These are phyloP conservation scores for Strongylocentrotus purpuratus DNA, from an alignment of 35 echinoderm and acorn worm genomes.

Conservation along the genomic window DNA sequence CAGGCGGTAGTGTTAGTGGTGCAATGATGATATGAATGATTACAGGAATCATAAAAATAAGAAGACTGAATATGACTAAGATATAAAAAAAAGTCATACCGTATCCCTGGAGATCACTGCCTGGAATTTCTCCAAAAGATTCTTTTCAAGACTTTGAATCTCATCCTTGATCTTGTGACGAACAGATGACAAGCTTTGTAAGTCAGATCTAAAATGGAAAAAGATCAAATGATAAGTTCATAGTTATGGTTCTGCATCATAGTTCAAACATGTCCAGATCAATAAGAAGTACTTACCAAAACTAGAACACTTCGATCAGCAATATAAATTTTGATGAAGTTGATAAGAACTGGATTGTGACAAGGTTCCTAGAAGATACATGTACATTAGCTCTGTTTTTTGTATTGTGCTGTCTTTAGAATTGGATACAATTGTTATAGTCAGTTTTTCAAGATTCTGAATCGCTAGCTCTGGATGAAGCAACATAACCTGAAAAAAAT, in stretches of 20 bases:
- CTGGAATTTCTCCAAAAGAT: conserved; percentile 17
- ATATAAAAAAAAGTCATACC: neutral
- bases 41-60: too few relatives aligned
- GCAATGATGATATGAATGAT: too few relatives aligned
- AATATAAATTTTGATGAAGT: neutral
- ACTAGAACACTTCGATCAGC: neutral
- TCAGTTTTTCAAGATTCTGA: too few relatives aligned
- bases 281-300: neutral
- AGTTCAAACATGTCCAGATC: neutral
- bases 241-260: neutral
- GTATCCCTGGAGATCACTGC: neutral
- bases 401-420: too few relatives aligned
- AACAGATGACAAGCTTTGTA: neutral
- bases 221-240: neutral
- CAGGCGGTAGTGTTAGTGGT: too few relatives aligned
- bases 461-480: too few relatives aligned
- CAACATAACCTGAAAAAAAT: neutral
- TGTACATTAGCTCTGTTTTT: neutral
- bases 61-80: too few relatives aligned
- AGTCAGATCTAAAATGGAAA: neutral
- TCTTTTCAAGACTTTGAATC: neutral
- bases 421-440: too few relatives aligned
- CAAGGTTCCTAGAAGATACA: neutral
- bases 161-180: conserved; percentile 41
- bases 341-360: neutral